Evolutionary conservation across 2,113 vertebrate genomes (phyloP).

Genomic region (Cheilinus undulatus): DNA sequence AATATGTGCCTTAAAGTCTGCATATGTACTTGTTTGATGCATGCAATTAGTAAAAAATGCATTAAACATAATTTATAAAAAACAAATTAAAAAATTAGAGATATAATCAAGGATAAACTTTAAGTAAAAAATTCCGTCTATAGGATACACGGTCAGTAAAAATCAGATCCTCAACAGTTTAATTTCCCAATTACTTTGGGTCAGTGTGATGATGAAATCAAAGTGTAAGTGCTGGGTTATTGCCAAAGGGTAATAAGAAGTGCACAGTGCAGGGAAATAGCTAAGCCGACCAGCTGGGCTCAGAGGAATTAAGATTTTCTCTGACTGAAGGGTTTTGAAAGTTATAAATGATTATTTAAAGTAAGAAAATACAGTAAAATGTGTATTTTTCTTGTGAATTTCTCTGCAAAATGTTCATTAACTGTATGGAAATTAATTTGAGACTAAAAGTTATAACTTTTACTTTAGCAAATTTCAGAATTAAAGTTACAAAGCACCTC

Average conservation of each 20-base stretch:
- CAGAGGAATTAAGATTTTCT: constrained; percentile 32
- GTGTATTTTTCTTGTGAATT: neutral
- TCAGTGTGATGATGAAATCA: constrained; percentile 76
- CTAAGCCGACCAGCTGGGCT: constrained; percentile 22
- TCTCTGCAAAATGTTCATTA: neutral
- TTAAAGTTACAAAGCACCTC: no score
- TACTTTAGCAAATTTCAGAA: no score
- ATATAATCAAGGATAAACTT: neutral
- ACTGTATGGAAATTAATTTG: neutral
- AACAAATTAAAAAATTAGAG: neutral
- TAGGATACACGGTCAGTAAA: constrained; percentile 26
- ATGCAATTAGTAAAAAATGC: neutral
- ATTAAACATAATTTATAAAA: neutral
- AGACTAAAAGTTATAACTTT: no score
- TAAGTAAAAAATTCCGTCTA: neutral
- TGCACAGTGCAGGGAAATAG: constrained; percentile 36
- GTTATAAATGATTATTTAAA: neutral
- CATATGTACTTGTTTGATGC: constrained; percentile 20
- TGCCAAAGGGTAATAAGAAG: constrained; percentile 42
- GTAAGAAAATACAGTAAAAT: neutral
- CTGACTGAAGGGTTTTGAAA: constrained; percentile 22
- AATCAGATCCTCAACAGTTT: constrained; percentile 51
- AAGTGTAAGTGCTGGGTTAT: constrained; percentile 58
- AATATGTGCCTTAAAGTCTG: constrained; percentile 28
- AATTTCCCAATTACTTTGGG: constrained; percentile 50